These are phyloP conservation scores for Zygaena filipendulae DNA, from an alignment of 2,888 invertebrate species.

Conservation along the genomic window DNA sequence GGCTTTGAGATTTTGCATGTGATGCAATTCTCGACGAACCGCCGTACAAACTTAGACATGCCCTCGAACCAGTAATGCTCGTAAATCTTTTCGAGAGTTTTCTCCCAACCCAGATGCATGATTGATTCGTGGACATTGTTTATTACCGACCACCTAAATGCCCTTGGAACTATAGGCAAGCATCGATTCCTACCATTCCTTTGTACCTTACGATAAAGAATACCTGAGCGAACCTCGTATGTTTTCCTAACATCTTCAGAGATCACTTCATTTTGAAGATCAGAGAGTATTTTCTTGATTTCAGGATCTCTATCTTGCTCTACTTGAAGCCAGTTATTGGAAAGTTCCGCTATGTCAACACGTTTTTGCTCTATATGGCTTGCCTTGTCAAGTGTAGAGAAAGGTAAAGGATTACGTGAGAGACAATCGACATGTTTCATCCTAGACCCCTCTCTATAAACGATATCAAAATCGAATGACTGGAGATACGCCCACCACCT, in stretches of 20 bases:
- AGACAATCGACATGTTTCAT: no score
- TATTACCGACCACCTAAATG: conserved; percentile 4
- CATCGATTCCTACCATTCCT: conserved; percentile 4
- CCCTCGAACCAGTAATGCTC: conserved; percentile 7
- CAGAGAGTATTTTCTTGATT: conserved; percentile 5
- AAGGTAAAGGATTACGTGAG: no score
- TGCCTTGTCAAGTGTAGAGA: no score
- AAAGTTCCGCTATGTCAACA: conserved; percentile 5
- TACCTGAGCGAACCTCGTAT: conserved; percentile 7
- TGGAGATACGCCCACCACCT: no score
- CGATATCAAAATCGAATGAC: no score
- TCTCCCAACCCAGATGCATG: conserved; percentile 8
- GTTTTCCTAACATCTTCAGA: conserved; percentile 5
- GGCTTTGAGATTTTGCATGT: conserved; percentile 24
- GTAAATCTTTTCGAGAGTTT: conserved; percentile 8
- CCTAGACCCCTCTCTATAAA: no score
- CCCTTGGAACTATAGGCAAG: conserved; percentile 7
- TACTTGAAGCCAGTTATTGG: conserved; percentile 8
- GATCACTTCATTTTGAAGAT: conserved; percentile 1
- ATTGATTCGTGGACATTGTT: conserved; percentile 1
- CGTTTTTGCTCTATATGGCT: no score
- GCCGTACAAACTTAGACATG: conserved; percentile 5
- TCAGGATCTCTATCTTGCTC: conserved; percentile 12
- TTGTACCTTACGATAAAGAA: conserved; percentile 10
- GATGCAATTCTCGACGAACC: conserved; percentile 20